Conservation (phyloP, 2,113 vertebrate species). For the Elaphurus davidianus region DNA sequence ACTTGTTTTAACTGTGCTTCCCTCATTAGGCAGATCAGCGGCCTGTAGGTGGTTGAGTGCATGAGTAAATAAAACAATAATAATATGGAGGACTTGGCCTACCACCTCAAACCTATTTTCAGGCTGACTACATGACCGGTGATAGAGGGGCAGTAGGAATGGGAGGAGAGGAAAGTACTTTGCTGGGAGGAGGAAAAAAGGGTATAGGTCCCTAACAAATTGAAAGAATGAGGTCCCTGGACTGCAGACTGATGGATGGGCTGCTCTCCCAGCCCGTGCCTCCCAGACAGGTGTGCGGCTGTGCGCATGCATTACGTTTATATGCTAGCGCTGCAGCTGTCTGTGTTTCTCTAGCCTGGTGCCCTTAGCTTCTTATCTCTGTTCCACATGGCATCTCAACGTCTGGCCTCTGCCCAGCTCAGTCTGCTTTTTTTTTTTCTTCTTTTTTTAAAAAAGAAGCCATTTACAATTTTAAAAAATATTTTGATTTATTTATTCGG, state of each 20-base stretch:
- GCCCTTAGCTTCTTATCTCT: background rate
- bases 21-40: background rate
- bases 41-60: background rate
- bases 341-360: background rate
- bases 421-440: background rate
- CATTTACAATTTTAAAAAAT: background rate
- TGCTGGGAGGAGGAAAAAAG: background rate
- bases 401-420: background rate
- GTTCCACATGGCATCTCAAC: background rate
- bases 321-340: accelerated
- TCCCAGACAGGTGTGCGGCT: background rate
- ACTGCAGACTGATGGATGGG: too few relatives aligned
- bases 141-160: background rate
- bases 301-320: accelerated
- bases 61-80: background rate
- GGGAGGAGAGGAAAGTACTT: background rate
- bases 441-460: background rate
- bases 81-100: background rate
- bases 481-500: background rate
- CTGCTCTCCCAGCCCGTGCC: background rate
- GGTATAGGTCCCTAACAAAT: background rate
- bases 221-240: background rate
- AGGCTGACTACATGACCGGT: background rate
- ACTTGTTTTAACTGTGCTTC: slow-evolving; percentile 35
- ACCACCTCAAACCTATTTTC: slow-evolving; percentile 21